Evolutionary conservation across 2,888 invertebrate genomes (phyloP), one percentile per base, ranked within the genome.

Genomic region (Pardosa pseudoannulata): DNA sequence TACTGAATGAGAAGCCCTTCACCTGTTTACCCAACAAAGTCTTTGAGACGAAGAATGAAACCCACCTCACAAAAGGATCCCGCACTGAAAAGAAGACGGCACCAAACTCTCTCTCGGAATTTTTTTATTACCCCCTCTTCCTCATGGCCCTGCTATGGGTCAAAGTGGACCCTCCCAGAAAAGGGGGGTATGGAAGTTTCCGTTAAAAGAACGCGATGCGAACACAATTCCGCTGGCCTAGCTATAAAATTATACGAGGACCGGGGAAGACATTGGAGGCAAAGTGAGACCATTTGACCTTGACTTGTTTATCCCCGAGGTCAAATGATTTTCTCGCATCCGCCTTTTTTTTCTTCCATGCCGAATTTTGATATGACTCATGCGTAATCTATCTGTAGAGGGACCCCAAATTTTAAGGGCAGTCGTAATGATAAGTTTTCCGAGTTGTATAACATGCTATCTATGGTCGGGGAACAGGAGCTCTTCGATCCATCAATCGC

Each of bases 271-370:
- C 56, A 23, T 56, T 1, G 56, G 6, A 56, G 23, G 23, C 23
- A 19, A 41, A 56, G 56, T 23, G 70, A 73, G 31, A 67, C 83
- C 67, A 73, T 83, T 78, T 83, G 78, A 83, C 83, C 83, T 83
- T 83, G 83, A 83, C 83, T 78, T 78, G 83, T 83, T 83, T 83
- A 83, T 83, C 83, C 83, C 72, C 28, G 13, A 72, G 83, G 83
- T 83, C 76, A 83, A 83, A 83, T 83, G 83, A 65, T 56, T 78
- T 83, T 76, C 70, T 32, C 32, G 79, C 29, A 70, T 70, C 28
- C 50, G 70, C 75, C 64, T 75, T 74, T 65, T 46, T 27, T 31
- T 27, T 64, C 28, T 27, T 64, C 28, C 28, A 64, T 29, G 16
- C 1, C 16, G 41, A 46, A 46, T 46, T 46, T 31, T 46, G 46